Evolutionary conservation across 2,888 invertebrate genomes (phyloP).

Genomic region (Sesia bembeciformis): DNA sequence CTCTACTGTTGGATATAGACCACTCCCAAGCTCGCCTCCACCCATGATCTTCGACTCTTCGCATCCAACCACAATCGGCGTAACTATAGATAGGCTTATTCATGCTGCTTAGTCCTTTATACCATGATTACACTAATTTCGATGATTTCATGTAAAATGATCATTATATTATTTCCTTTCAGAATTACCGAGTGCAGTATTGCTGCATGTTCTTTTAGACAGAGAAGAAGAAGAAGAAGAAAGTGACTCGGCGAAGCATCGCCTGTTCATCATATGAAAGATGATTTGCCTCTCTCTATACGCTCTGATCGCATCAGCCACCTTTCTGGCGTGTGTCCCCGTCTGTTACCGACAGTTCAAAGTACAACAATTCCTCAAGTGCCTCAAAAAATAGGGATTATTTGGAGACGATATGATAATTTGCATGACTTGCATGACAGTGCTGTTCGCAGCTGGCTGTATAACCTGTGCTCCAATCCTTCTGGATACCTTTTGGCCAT

Average conservation of each 20-base stretch:
- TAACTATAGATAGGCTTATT: no score
- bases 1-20: no score
- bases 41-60: no score
- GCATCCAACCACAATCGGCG: no score
- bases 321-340: slow-evolving; percentile 53
- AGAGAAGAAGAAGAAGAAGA: neutral
- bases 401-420: slow-evolving; percentile 27
- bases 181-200: no score
- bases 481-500: slow-evolving; percentile 26
- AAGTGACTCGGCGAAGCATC: neutral
- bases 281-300: slow-evolving; percentile 64
- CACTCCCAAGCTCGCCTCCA: no score
- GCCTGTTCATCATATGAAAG: slow-evolving; percentile 17
- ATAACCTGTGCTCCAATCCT: slow-evolving; percentile 37
- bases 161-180: no score
- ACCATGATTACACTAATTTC: no score
- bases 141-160: no score
- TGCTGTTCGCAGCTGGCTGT: slow-evolving; percentile 30
- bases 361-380: slow-evolving; percentile 39
- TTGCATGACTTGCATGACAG: slow-evolving; percentile 36
- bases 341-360: slow-evolving; percentile 48
- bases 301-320: slow-evolving; percentile 52
- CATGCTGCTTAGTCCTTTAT: no score
- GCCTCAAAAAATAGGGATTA: slow-evolving; percentile 30
- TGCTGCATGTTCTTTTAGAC: no score